These are phyloP conservation scores for Drosophila stalkeri DNA, from an alignment of 2,888 invertebrate species.

Conservation along the genomic window DNA sequence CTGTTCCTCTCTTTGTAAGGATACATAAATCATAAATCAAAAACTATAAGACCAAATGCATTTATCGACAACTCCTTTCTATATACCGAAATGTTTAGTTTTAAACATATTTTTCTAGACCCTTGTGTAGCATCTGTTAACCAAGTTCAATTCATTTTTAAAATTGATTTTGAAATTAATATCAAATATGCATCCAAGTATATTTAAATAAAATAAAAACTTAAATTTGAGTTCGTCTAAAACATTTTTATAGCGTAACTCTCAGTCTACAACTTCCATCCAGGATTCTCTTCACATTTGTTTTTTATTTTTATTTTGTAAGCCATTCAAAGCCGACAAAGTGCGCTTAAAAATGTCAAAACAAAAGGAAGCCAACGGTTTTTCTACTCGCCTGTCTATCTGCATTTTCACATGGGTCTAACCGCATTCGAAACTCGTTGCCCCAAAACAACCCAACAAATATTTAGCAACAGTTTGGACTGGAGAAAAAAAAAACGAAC, in stretches of 20 bases:
- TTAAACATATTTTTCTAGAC: no score
- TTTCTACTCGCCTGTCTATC: slow-evolving; percentile 40
- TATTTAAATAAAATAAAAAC: not conserved
- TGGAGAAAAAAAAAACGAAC: not conserved
- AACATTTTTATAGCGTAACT: not conserved
- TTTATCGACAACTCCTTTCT: not conserved
- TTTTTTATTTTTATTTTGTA: slow-evolving; percentile 21
- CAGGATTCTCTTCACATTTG: not conserved
- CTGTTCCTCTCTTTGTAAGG: not conserved
- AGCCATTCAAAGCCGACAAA: slow-evolving; percentile 71
- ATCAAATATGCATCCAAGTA: not conserved
- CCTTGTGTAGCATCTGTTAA: no score
- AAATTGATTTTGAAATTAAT: not conserved
- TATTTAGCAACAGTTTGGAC: slow-evolving; percentile 28
- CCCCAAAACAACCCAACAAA: slow-evolving; percentile 24
- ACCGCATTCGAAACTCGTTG: slow-evolving; percentile 44
- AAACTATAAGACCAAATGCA: not conserved
- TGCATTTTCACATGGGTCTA: slow-evolving; percentile 30
- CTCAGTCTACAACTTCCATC: not conserved
- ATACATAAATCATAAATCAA: not conserved
- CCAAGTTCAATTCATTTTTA: no score
- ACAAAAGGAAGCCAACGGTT: slow-evolving; percentile 44
- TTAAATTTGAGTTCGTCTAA: not conserved
- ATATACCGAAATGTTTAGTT: not conserved
- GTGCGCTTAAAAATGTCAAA: slow-evolving; percentile 76